These are phyloP conservation scores for Aporophyla nigra DNA, from an alignment of 2,888 invertebrate species.

Conservation along the genomic window DNA sequence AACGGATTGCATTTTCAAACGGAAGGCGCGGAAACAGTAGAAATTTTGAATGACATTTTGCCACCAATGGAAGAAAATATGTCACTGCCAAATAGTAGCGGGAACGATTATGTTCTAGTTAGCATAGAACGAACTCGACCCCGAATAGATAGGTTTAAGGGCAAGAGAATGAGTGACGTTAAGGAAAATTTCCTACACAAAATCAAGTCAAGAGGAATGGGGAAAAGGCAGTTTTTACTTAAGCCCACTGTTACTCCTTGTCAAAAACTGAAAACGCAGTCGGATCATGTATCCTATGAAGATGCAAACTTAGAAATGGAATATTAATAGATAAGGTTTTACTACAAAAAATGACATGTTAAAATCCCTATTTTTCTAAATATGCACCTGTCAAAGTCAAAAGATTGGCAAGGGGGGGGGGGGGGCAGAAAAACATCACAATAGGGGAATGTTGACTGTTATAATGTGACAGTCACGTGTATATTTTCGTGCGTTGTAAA, in stretches of 20 bases:
- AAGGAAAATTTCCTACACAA: not conserved
- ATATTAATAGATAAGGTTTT: not conserved
- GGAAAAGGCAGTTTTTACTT: not conserved
- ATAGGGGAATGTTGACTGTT: too few species aligned
- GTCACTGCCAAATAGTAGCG: constrained; percentile 19
- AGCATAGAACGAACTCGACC: constrained; percentile 1
- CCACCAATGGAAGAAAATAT: not conserved
- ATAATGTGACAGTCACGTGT: too few species aligned
- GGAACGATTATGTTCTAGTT: not conserved
- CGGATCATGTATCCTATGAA: not conserved
- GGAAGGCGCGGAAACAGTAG: not conserved
- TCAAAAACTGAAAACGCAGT: not conserved
- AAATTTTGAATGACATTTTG: not conserved
- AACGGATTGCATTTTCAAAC: not conserved
- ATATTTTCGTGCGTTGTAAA: too few species aligned
- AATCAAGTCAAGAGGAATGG: constrained; percentile 11
- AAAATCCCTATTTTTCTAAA: too few species aligned
- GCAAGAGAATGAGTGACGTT: not conserved
- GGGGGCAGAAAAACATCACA: too few species aligned
- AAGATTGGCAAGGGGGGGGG: too few species aligned
- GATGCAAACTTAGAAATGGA: not conserved
- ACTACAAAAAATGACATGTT: not conserved
- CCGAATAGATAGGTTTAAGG: not conserved
- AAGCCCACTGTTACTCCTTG: constrained; percentile 12
- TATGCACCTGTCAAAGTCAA: too few species aligned